Evolutionary conservation across 2,113 vertebrate genomes (phyloP), one percentile per base, ranked within the genome.

Genomic region (Tapirus terrestris): DNA sequence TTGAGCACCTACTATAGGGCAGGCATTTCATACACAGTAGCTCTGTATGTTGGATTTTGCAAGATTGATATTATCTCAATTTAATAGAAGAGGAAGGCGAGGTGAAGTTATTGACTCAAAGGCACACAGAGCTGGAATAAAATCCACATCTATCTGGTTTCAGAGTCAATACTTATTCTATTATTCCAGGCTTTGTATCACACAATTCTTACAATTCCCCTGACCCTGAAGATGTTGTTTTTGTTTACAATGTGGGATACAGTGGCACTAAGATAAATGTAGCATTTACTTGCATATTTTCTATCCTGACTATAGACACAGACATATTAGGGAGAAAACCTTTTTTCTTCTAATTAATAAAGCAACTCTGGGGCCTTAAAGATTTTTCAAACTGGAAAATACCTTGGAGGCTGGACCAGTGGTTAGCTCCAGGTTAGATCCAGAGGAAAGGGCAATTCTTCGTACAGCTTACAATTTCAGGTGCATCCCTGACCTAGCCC

Each of bases 271-370:
- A 48, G 68, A 80, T 77, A 97, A 91, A 82, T 86, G 36, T 23
- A 87, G 8, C 36, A 17, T 75, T 36, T 70, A 73, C n/a, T 70
- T 81, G 43, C 20, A 48, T 89, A 56, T 91, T 89, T 95, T 93
- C 43, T 89, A 21, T 72, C 36, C n/a, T 73, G n/a, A 89, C 39
- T 75, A 4, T 29, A 67, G 39, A 88, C 36, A 86, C 21, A 56
- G 51, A 81, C 25, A 48, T 33, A 79, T 56, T 67, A 61, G 51
- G 27, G 58, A 68, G 18, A 89, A 72, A 56, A 43, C 11, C 43
- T 39, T 9, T 45, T 21, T 72, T 70, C 91, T 86, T 68, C 17
- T 12, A 77, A 89, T 79, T 87, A 96, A 82, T 77, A 93, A 89
- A 83, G 21, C 60, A 67, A 51, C 58, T 7, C 0, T 53, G 61